These are phyloP conservation scores for Meloe dianella DNA, from an alignment of 2,888 invertebrate species.

Conservation along the genomic window DNA sequence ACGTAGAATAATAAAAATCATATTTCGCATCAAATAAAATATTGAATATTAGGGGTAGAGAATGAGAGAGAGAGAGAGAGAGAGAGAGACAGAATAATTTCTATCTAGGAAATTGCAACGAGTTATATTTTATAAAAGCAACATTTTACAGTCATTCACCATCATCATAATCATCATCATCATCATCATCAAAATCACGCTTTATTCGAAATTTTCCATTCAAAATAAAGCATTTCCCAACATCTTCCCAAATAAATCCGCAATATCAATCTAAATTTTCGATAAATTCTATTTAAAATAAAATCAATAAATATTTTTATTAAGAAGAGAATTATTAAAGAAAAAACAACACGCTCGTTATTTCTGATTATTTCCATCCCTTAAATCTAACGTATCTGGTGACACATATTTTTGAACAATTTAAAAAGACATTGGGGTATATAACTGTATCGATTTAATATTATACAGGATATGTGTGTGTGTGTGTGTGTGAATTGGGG, in stretches of 20 bases:
- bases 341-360: too few relatives aligned
- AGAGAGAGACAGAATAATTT: neutral
- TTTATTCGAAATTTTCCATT: neutral
- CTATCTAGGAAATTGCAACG: neutral
- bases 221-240: neutral
- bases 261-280: neutral
- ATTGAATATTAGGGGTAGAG: neutral
- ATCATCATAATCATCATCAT: neutral
- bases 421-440: conserved; percentile 38
- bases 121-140: neutral
- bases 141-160: neutral
- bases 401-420: conserved; percentile 43
- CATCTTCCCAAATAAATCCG: neutral
- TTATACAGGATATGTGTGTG: neutral
- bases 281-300: neutral
- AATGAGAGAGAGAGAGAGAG: neutral
- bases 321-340: too few relatives aligned
- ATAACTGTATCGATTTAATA: conserved; percentile 44
- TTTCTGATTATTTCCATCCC: too few relatives aligned
- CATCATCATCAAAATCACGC: neutral
- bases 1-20: neutral
- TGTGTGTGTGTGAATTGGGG: neutral
- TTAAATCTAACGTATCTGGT: conserved; percentile 12
- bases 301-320: neutral
- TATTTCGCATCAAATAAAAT: neutral